Conservation (phyloP, 2,888 invertebrate species). For the Merodon equestris region DNA sequence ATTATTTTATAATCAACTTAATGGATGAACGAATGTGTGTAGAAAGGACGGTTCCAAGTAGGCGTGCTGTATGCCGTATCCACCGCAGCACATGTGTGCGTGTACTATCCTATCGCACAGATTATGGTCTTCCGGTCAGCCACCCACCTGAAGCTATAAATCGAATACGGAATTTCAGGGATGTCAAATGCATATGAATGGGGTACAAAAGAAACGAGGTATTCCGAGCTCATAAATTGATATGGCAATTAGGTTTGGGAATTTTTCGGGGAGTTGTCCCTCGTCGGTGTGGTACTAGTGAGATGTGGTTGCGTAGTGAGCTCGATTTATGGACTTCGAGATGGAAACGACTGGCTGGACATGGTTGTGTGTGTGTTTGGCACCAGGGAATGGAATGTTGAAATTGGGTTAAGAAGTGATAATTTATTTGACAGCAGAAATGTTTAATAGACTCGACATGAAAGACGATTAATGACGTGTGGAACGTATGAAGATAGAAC, state of each 20-base stretch:
- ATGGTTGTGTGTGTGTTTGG: background rate
- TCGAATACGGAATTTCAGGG: constrained; percentile 52
- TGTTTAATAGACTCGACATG: constrained; percentile 23
- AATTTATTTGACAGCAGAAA: constrained; percentile 27
- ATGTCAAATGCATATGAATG: constrained; percentile 58
- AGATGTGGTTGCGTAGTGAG: background rate
- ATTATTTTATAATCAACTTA: constrained; percentile 55
- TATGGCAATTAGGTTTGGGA: constrained; percentile 54
- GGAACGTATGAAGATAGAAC: background rate
- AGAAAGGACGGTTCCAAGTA: constrained; percentile 24
- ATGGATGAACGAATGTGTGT: constrained; percentile 28
- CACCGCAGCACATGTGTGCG: no score
- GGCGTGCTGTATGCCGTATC: no score
- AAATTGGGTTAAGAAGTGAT: constrained; percentile 20
- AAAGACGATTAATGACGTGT: constrained; percentile 6
- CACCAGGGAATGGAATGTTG: constrained; percentile 16
- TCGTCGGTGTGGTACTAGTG: background rate
- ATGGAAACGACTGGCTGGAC: background rate
- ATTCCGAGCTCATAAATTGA: constrained; percentile 56
- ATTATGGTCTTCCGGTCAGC: constrained; percentile 29
- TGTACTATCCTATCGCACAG: background rate
- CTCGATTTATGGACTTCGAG: constrained; percentile 36
- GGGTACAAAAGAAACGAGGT: constrained; percentile 42
- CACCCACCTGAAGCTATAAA: constrained; percentile 41
- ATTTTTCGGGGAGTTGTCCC: background rate